These are phyloP conservation scores for Neoniphon sammara DNA, from an alignment of 2,797 vertebrate genomes.

Conservation along the genomic window DNA sequence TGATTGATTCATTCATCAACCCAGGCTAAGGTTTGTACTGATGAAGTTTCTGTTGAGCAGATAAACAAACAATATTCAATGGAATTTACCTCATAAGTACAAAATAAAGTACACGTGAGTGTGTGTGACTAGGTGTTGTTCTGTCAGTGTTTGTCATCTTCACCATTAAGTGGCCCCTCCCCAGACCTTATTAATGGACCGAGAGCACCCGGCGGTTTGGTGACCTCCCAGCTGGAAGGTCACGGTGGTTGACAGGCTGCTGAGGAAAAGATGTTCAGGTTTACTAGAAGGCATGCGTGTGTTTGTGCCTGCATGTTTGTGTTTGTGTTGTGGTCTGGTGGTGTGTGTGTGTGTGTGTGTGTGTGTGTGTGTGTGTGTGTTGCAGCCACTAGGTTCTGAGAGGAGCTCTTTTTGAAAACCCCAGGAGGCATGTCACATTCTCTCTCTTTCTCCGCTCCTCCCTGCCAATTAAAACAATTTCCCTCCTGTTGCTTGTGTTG, in stretches of 20 bases:
- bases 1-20: too few species aligned
- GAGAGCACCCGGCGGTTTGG: constrained; percentile 38
- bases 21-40: too few species aligned
- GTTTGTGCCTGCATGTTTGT: constrained; percentile 39
- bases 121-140: not conserved
- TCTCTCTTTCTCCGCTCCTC: constrained; percentile 51
- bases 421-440: constrained; percentile 49
- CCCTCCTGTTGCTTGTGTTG: constrained; percentile 19
- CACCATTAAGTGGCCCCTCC: constrained; percentile 70
- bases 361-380: constrained; percentile 60
- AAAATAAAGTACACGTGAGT: not conserved
- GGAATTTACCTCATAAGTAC: not conserved
- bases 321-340: constrained; percentile 48
- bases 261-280: constrained; percentile 54
- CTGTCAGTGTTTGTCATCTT: constrained; percentile 72
- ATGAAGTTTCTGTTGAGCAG: too few species aligned
- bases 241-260: constrained; percentile 4
- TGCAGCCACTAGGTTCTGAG: constrained; percentile 36
- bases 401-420: constrained; percentile 64
- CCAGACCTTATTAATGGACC: constrained; percentile 74
- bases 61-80: not conserved
- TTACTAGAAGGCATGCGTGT: constrained; percentile 33
- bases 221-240: constrained; percentile 47
- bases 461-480: constrained; percentile 66
- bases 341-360: constrained; percentile 31